These are phyloP conservation scores for Nothocercus nigrocapillus DNA, from an alignment of 2,113 vertebrate genomes.

Conservation along the genomic window DNA sequence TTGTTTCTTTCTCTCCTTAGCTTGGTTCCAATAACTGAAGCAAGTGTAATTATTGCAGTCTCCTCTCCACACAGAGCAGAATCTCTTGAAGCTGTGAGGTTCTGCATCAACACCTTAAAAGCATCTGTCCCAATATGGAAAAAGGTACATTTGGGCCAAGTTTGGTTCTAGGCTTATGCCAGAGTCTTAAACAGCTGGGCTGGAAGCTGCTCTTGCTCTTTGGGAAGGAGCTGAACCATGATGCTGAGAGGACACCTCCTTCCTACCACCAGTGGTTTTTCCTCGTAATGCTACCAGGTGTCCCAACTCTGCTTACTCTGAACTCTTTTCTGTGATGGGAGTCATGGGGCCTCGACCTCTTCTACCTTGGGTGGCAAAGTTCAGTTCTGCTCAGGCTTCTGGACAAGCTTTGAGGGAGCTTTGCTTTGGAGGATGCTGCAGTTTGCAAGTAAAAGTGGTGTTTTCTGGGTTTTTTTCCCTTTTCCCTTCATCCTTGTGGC, in stretches of 20 bases:
- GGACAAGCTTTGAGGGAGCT: background rate
- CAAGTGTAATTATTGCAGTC: conserved; percentile 89
- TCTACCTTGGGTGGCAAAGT: background rate
- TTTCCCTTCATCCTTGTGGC: background rate
- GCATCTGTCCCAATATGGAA: conserved; percentile 92
- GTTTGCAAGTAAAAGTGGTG: background rate
- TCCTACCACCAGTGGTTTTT: background rate
- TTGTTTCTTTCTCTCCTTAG: conserved; percentile 62
- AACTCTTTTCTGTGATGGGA: background rate
- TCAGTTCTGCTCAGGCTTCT: background rate
- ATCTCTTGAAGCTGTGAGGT: conserved; percentile 86
- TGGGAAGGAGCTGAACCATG: background rate
- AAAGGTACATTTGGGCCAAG: conserved; percentile 78
- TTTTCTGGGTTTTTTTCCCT: background rate
- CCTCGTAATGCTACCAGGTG: background rate
- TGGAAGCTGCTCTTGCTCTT: background rate
- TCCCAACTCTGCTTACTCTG: background rate
- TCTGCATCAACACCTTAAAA: conserved; percentile 87
- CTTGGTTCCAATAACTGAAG: conserved; percentile 88
- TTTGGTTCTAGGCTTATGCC: background rate
- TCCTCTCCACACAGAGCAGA: conserved; percentile 90
- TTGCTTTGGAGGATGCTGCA: background rate
- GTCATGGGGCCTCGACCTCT: background rate
- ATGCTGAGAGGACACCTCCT: background rate
- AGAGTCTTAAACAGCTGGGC: background rate